phyloP scores from a whole-genome alignment of 2,113 vertebrate species.

The Sterrhoptilus dennistouni region DNA sequence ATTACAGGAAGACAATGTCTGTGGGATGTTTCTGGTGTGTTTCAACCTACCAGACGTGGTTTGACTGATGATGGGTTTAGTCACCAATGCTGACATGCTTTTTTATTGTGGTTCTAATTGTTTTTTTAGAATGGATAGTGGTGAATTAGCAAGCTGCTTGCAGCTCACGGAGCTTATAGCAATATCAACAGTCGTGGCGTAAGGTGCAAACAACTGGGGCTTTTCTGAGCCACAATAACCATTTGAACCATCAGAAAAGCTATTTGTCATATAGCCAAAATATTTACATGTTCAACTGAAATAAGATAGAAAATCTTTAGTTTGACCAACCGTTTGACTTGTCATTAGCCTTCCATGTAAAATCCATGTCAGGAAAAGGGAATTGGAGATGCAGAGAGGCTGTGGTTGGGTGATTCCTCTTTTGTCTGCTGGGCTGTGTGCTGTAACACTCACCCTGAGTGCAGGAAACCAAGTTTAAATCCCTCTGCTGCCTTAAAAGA shows the following conservation, averaged over 20 bases:
- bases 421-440: background rate
- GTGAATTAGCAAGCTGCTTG: conserved; percentile 33
- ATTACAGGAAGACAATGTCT: background rate
- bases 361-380: background rate
- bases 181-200: background rate
- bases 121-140: background rate
- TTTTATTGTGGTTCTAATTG: background rate
- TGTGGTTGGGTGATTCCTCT: background rate
- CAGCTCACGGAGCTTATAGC: background rate
- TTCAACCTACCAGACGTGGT: background rate
- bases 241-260: background rate
- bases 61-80: conserved; percentile 13
- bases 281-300: background rate
- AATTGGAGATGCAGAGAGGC: background rate
- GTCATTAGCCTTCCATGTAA: background rate
- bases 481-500: background rate
- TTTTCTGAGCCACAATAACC: background rate
- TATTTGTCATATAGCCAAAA: background rate
- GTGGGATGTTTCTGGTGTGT: background rate
- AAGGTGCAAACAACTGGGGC: background rate
- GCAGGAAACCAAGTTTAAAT: background rate
- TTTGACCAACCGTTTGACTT: background rate
- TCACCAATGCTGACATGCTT: background rate
- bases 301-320: background rate
- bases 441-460: background rate